Base-by-base conservation (phyloP, 2,888 invertebrate species). In the Tromatobia lineatoria region DNA sequence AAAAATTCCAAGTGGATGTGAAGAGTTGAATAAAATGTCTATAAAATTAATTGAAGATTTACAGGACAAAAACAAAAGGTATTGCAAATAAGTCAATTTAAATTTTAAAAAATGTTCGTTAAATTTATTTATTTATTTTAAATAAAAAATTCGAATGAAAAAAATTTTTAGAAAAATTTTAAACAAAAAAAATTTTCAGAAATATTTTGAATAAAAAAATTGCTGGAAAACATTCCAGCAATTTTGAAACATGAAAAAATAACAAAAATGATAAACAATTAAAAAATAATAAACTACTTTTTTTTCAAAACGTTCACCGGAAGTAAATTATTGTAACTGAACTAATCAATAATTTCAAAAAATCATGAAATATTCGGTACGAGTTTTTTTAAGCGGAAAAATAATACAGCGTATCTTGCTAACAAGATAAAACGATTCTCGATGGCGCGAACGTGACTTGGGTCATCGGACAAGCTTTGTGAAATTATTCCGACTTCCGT, bases 381-480 rank as follows among this genome's bases (percentile, higher is more conserved):
- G n/a, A n/a, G n/a, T n/a, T n/a, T n/a, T n/a, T n/a, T n/a, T n/a
- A n/a, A n/a, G n/a, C n/a, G n/a, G n/a, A n/a, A 38, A 57, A 20
- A 7, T 2, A 20, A 4, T 59, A 57, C 13, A n/a, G 45, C n/a
- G n/a, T 45, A 57, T 59, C 54, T 57, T 34, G 57, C 42, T 25
- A 54, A 57, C 38, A 38, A n/a, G 18, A 70, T 69, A 47, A 70
- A 67, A 57, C 42, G 67, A 20, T 54, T 57, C 38, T 47, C 34
- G 64, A 64, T 29, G 20, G 70, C 47, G 54, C 29, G 75, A 61
- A 82, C 67, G 67, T 47, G 64, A 38, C 34, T 52, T 42, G 18
- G 77, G 18, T 82, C 69, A 47, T 70, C 38, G 70, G 64, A 64
- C 45, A 52, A 50, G 50, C 29, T 57, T 77, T 59, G 69, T 59